Conservation (phyloP, 2,797 vertebrate genomes). For the Alauda arvensis region DNA sequence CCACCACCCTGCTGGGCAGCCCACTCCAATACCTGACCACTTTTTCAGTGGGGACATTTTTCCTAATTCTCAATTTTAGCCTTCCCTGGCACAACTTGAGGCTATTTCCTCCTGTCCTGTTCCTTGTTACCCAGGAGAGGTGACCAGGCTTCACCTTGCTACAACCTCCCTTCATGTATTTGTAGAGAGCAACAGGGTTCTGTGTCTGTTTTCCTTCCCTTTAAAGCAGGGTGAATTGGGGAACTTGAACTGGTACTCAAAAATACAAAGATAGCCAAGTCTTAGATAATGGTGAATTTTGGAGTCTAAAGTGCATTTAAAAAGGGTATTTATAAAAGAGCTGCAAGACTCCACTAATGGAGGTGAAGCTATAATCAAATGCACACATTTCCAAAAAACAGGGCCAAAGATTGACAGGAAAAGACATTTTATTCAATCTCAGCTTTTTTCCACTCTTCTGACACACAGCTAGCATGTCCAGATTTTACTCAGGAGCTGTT, state of each 20-base stretch:
- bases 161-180: rapidly evolving
- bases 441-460: background rate
- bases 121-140: background rate
- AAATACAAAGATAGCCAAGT: background rate
- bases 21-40: background rate
- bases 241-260: background rate
- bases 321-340: background rate
- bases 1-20: background rate
- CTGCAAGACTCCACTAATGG: background rate
- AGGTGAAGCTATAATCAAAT: background rate
- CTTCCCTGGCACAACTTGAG: background rate
- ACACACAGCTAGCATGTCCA: background rate
- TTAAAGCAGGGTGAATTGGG: background rate
- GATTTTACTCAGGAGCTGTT: background rate
- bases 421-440: background rate
- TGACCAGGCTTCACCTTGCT: background rate
- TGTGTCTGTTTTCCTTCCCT: background rate
- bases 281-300: background rate
- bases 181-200: background rate
- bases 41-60: background rate
- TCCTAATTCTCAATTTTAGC: background rate
- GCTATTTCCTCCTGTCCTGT: background rate
- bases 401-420: background rate
- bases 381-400: background rate
- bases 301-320: background rate